Evolutionary conservation across 1,140 invertebrate species (phyloP), one percentile per base, ranked within the genome.

Genomic region (Cepaea nemoralis): DNA sequence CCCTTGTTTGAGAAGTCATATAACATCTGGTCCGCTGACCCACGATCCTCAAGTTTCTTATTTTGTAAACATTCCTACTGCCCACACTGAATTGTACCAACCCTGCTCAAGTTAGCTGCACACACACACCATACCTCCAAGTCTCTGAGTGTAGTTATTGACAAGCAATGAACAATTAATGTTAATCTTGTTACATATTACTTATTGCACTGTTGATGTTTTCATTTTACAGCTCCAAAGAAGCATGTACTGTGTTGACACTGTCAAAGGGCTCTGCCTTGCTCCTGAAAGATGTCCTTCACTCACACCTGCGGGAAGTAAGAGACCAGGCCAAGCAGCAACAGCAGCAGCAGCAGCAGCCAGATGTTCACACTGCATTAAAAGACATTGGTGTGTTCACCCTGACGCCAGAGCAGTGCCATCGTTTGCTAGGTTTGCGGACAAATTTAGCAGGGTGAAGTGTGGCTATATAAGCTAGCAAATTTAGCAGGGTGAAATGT

Each of bases 161-260:
- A n/a, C n/a, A n/a, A n/a, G n/a, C n/a, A n/a, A n/a, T n/a, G n/a
- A n/a, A n/a, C n/a, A n/a, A n/a, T n/a, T n/a, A n/a, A n/a, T n/a
- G n/a, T n/a, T n/a, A n/a, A n/a, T n/a, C n/a, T n/a, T n/a, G n/a
- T n/a, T n/a, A n/a, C n/a, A n/a, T n/a, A n/a, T n/a, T n/a, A n/a
- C n/a, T n/a, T n/a, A n/a, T n/a, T n/a, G n/a, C n/a, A n/a, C n/a
- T n/a, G n/a, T n/a, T n/a, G n/a, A n/a, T 55, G 67, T 50, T 39
- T 45, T 59, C 50, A 27, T n/a, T 63, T 39, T 39, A 76, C 89
- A 97, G 96, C 85, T 92, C 96, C 37, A 94, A 95, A 85, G 96
- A 97, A 89, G 94, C 95, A 0, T 95, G 94, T 86, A 94, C 93
- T 84, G 91, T 97, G 27, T 91, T 97, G 40, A 96, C 94, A 83